Evolutionary conservation across 2,113 vertebrate genomes (phyloP), one percentile per base, ranked within the genome.

Genomic region (Turnix velox): DNA sequence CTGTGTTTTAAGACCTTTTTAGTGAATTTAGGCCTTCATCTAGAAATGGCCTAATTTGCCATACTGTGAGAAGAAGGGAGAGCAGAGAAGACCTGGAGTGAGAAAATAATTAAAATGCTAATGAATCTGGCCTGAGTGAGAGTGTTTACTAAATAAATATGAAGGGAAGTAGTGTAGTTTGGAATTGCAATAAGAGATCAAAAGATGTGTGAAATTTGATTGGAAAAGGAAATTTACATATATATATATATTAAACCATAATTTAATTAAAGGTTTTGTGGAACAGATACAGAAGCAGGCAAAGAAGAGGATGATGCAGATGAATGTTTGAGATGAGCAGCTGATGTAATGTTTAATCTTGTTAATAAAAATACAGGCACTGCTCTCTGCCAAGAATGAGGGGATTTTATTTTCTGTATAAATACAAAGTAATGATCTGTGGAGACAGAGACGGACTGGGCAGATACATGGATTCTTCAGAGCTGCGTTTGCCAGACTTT

Each of bases 71-170:
- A 83, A 86, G 84, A 78, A 85, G 10, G 59, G 46, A 40, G 40
- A 76, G 31, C 66, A 62, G 66, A 85, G 46, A 84, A 92, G 87
- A 83, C 71, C 58, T 73, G 74, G 78, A 91, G 91, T 89, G 84
- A 92, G 78, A 89, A 95, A 91, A 91, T 87, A 94, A 96, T 94
- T 95, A 94, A 94, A 94, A 95, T 95, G 91, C 55, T 93, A 96
- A 96, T 94, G 83, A 95, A 87, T 58, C 39, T 96, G 92, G 87
- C 63, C 59, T 40, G 66, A 91, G 84, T 20, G 74, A 93, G 94
- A 55, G 58, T 96, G 87, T 96, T 94, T 96, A 89, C 87, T 59
- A 96, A 96, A 92, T 78, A 92, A 59, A 84, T 33, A 55, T 24
- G 84, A 80, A 89, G 63, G 30, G 27, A 92, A 93, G 67, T 77